Evolutionary conservation across 1,140 invertebrate species (phyloP).

Genomic region (Nasonia longicornis): DNA sequence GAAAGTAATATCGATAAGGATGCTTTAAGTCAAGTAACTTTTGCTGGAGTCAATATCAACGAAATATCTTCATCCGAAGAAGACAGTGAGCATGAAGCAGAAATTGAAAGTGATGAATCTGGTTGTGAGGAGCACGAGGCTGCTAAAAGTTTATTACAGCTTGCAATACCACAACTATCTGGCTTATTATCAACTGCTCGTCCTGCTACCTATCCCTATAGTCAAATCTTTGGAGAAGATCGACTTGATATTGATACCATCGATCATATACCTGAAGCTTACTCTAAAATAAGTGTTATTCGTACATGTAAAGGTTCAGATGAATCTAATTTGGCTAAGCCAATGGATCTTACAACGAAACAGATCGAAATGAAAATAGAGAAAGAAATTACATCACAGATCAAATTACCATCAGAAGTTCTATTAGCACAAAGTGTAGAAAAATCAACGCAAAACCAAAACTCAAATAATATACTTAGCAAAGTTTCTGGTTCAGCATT

Average conservation of each 20-base stretch:
- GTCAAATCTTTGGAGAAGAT: slow-evolving; percentile 34
- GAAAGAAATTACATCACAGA: not conserved
- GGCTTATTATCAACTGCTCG: slow-evolving; percentile 71
- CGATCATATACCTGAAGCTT: not conserved
- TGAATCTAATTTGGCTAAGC: slow-evolving; percentile 53
- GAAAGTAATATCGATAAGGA: slow-evolving; percentile 79
- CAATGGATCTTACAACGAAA: slow-evolving; percentile 73
- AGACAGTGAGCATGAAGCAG: slow-evolving; percentile 58
- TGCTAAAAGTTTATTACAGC: slow-evolving; percentile 84
- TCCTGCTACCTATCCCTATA: slow-evolving; percentile 75
- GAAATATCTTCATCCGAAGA: slow-evolving; percentile 70
- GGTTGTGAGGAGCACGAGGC: slow-evolving; percentile 84
- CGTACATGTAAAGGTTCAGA: slow-evolving; percentile 56
- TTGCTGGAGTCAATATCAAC: slow-evolving; percentile 66
- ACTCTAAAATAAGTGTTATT: slow-evolving; percentile 52
- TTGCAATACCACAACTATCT: slow-evolving; percentile 74
- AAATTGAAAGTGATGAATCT: slow-evolving; percentile 69
- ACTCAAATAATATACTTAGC: slow-evolving; percentile 71
- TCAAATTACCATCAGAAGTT: not conserved
- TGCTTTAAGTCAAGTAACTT: slow-evolving; percentile 69
- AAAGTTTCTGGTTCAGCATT: slow-evolving; percentile 74
- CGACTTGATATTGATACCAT: not conserved
- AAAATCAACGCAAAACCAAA: not conserved
- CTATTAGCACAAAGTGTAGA: not conserved
- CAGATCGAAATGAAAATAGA: not conserved